Evolutionary conservation across 2,888 invertebrate genomes (phyloP).

Genomic region (Sericinus montela): DNA sequence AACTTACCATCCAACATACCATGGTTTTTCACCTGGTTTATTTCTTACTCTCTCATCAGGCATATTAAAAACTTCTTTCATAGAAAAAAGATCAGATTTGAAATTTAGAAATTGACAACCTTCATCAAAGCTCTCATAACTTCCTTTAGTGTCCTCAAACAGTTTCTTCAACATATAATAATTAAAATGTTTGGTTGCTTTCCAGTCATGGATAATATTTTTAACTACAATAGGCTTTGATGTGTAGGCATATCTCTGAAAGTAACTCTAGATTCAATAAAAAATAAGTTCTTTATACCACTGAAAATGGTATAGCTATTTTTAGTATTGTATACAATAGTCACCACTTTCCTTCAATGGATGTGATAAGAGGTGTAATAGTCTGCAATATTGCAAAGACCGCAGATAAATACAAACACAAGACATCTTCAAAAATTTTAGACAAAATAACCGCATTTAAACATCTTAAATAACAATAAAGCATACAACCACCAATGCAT

Average conservation of each 20-base stretch:
- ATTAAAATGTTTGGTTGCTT: slow-evolving; percentile 83
- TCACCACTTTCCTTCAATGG: too few species aligned
- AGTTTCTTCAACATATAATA: slow-evolving; percentile 84
- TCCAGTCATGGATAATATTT: slow-evolving; percentile 87
- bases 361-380: too few species aligned
- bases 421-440: too few species aligned
- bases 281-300: too few species aligned
- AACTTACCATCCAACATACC: slow-evolving; percentile 95
- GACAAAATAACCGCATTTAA: too few species aligned
- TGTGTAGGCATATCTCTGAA: slow-evolving; percentile 84
- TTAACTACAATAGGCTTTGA: slow-evolving; percentile 89
- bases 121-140: slow-evolving; percentile 86
- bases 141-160: slow-evolving; percentile 83
- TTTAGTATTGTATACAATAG: too few species aligned
- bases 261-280: slow-evolving; percentile 15
- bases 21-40: slow-evolving; percentile 82
- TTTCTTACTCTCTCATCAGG: slow-evolving; percentile 81
- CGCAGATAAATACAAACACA: too few species aligned
- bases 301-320: too few species aligned
- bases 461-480: too few species aligned
- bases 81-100: slow-evolving; percentile 87
- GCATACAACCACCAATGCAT: too few species aligned
- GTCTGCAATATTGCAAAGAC: too few species aligned
- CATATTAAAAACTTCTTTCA: slow-evolving; percentile 89
- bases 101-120: slow-evolving; percentile 94